Percentiles rank a stretch among this genome's conserved stretches.
Evolutionary conservation across 92 coral and sea anemone genomes (phyloP).

Genomic region (Diadumene lineata): DNA sequence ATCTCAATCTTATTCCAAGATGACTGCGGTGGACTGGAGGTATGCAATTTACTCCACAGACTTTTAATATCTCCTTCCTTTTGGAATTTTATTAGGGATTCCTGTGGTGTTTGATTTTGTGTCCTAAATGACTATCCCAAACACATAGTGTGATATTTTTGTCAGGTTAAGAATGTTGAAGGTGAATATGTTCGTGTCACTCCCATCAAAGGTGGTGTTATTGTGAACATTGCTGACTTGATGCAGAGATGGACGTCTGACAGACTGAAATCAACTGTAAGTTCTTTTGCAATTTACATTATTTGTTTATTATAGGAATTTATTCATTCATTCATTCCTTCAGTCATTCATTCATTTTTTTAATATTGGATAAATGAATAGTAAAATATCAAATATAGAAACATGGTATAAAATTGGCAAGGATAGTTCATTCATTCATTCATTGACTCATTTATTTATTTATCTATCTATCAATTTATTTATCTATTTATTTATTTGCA

Average conservation of each 20-base stretch:
- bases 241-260: slow-evolving; percentile 91
- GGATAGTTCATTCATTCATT: no score
- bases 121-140: background rate
- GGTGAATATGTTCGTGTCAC: slow-evolving; percentile 66
- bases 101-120: background rate
- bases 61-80: background rate
- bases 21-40: slow-evolving; percentile 73
- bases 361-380: no score
- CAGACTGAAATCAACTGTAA: slow-evolving; percentile 76
- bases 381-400: no score
- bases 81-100: background rate
- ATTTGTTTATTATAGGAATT: background rate
- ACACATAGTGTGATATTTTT: background rate
- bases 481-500: no score
- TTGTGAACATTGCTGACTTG: slow-evolving; percentile 83
- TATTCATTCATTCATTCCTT: no score
- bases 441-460: no score
- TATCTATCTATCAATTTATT: no score
- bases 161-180: background rate
- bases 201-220: slow-evolving; percentile 67
- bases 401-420: no score
- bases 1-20: slow-evolving; percentile 73
- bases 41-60: slow-evolving; percentile 8
- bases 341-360: no score
- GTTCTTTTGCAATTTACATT: background rate